Base-by-base conservation (phyloP, 23 tunicate species). In the Corella eumyota region DNA sequence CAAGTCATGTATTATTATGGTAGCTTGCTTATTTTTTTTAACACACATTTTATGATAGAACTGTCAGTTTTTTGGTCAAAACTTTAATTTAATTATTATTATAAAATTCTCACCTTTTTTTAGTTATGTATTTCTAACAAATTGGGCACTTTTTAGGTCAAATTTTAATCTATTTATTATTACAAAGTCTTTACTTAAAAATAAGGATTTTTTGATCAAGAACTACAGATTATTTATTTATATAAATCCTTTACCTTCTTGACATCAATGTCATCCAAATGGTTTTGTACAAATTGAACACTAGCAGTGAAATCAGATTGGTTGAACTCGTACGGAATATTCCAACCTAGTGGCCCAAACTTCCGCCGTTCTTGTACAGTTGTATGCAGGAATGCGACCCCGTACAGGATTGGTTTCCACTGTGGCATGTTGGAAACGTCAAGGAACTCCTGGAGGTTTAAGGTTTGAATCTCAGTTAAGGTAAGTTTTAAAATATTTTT, bases 321-420 rank as follows among this genome's bases (percentile, higher is more conserved):
- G 68, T 83, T 83, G 54, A 83, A 83, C 44, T 83, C 93, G 66
- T 83, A 83, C 25, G 93, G 93, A 50, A 83, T 83, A 34, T 83
- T 83, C 93, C 93, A 83, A 13, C 93, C 93, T 13, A 83, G 77
- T 1, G 93, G 93, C 0, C 93, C 93, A 35, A 83, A 83, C 40
- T 83, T 83, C 27, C 93, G 28, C 29, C 93, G 67, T 52, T 83
- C 93, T 67, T 83, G 93, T 49, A 83, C 93, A 0, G 80, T 71
- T 25, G 93, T 74, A 72, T 83, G 93, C 15, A 83, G 75, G 68
- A 83, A 83, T 17, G 93, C 93, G 0, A 77, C 80, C 0, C 72
- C 75, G 34, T 67, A 83, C 55, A 83, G 65, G 56, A 83, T 69
- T 36, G 93, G 71, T 50, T 83, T 83, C 93, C 93, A 83, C 44